These are phyloP conservation scores for Metellina segmentata DNA, from an alignment of 2,888 invertebrate species.

Conservation along the genomic window DNA sequence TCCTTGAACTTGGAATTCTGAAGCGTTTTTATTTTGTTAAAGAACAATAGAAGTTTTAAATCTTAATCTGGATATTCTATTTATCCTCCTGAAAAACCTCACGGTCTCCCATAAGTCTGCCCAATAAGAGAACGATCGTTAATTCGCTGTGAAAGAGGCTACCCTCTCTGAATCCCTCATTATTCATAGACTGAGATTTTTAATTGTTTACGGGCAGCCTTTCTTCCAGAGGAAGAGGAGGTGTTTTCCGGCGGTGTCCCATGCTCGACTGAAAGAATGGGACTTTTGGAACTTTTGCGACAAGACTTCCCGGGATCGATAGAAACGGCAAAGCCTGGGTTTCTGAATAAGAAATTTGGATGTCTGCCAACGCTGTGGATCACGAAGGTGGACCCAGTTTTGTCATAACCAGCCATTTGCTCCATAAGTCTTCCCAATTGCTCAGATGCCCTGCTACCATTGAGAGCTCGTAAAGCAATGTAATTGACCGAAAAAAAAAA, in stretches of 20 bases:
- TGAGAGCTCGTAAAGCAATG: not conserved
- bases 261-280: constrained; percentile 18
- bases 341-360: constrained; percentile 60
- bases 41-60: too few relatives aligned
- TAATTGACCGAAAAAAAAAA: constrained; percentile 12
- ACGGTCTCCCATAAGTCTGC: too few relatives aligned
- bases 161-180: too few relatives aligned
- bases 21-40: too few relatives aligned
- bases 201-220: not conserved
- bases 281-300: constrained; percentile 60
- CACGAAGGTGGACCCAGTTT: constrained; percentile 37
- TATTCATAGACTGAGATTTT: not conserved
- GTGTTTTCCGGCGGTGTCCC: constrained; percentile 12
- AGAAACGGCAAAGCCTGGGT: constrained; percentile 17
- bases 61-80: too few relatives aligned
- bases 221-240: not conserved
- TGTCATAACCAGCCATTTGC: constrained; percentile 55
- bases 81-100: too few relatives aligned
- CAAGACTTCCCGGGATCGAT: constrained; percentile 57
- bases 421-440: constrained; percentile 27
- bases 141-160: too few relatives aligned
- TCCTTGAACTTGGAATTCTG: too few relatives aligned
- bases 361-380: constrained; percentile 52
- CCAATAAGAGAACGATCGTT: too few relatives aligned
- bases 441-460: constrained; percentile 7